Evolutionary conservation across 2,888 invertebrate species (phyloP).

Genomic region (Polyommatus icarus): DNA sequence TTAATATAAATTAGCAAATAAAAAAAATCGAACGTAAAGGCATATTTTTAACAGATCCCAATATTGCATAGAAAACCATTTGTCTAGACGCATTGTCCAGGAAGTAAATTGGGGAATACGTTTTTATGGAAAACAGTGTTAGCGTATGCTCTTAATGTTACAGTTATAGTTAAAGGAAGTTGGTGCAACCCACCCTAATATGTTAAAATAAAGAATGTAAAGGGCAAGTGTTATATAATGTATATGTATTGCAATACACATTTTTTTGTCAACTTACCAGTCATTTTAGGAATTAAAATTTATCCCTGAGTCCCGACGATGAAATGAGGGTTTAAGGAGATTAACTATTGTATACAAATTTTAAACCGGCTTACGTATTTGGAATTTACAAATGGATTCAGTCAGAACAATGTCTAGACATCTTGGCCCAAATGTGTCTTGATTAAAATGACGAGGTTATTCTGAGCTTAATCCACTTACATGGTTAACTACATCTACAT

Average conservation of each 20-base stretch:
- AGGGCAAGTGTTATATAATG: too few species aligned
- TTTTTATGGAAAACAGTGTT: too few species aligned
- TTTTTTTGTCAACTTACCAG: neutral
- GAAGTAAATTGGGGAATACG: too few species aligned
- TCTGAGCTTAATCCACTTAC: constrained; percentile 6
- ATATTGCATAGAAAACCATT: too few species aligned
- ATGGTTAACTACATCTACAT: neutral
- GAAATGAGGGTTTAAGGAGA: constrained; percentile 15
- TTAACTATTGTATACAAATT: constrained; percentile 25
- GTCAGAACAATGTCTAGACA: constrained; percentile 13
- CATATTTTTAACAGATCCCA: too few species aligned
- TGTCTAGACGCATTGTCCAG: too few species aligned
- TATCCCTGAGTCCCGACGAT: neutral
- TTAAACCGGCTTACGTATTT: constrained; percentile 20
- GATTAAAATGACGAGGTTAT: constrained; percentile 8
- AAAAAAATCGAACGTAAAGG: too few species aligned
- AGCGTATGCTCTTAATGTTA: too few species aligned
- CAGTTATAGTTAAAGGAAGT: too few species aligned
- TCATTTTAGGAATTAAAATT: constrained; percentile 16
- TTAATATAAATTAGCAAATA: too few species aligned
- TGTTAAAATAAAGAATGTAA: neutral
- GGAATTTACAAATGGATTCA: neutral
- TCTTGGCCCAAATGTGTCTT: constrained; percentile 8
- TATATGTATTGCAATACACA: neutral
- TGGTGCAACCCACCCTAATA: too few species aligned